Base-by-base conservation (phyloP, 2,797 vertebrate species). In the Moxostoma hubbsi region DNA sequence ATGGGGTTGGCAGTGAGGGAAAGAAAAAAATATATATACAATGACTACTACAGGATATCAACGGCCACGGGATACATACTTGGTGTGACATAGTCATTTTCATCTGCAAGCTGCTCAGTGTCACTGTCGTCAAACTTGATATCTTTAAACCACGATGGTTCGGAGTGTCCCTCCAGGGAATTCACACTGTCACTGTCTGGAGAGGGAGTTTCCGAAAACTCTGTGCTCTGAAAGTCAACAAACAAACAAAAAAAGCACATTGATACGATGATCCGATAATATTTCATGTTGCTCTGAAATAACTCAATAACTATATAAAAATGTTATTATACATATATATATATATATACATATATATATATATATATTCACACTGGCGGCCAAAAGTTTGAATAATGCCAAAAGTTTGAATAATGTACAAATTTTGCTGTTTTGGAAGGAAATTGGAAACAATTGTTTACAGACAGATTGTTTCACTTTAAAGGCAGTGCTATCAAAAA, bases 71-170 rank as follows among this genome's bases (percentile, higher is more conserved):
- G 46, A 18, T 10, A 75, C 94, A 93, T 91, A 96, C 95, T 96
- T 75, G 93, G 90, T 90, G 94, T 91, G 83, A 93, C 94, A 90
- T 97, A 95, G 45, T 99, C 97, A 0, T 90, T 93, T 87, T 98
- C 97, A 75, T 98, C 97, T 66, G 93, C 95, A 9, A 96, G 95
- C 88, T 98, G 97, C 78, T 99, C 98, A 0, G 95, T 95, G 92
- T 99, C 98, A 24, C 98, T 99, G 90, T 99, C 98, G 77, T 99
- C 98, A 90, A 99, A 98, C 89, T 99, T 99, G 82, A 99, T 99
- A 91, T 99, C 97, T 90, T 99, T 99, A 89, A 98, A 99, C 98
- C 98, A 99, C 1, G 98, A 99, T 0, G 98, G 98, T 85, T 99
- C 98, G 0, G 97, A 99, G 66, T 99, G 97, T 18, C 98, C 98